Conservation (phyloP, 2,797 vertebrate genomes). For the Trematomus bernacchii region DNA sequence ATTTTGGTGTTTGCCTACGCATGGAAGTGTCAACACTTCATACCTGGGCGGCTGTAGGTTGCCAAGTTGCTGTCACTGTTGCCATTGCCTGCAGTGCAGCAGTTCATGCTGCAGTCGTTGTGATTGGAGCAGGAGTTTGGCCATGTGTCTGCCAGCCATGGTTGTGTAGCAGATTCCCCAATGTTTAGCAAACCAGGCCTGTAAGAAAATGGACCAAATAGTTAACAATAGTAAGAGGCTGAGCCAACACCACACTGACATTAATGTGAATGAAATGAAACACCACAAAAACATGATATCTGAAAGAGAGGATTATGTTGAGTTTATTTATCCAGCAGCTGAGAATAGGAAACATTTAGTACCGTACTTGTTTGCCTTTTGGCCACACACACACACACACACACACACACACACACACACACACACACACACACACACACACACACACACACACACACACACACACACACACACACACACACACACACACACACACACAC, state of each 20-base stretch:
- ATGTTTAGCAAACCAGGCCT: conserved; percentile 98
- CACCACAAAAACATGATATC: conserved; percentile 64
- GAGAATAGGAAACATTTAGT: conserved; percentile 66
- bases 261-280: conserved; percentile 67
- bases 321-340: conserved; percentile 69
- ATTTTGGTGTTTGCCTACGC: conserved; percentile 34
- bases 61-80: conserved; percentile 98
- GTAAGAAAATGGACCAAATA: conserved; percentile 38
- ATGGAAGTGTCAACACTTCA: conserved; percentile 48
- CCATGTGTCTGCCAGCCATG: conserved; percentile 99
- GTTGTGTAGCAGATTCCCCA: conserved; percentile 93
- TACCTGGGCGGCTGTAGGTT: conserved; percentile 98
- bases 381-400: conserved; percentile 28
- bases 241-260: conserved; percentile 56
- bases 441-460: conserved; percentile 4
- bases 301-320: conserved; percentile 72
- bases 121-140: conserved; percentile 97
- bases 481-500: background rate
- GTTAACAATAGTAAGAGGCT: conserved; percentile 59
- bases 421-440: conserved; percentile 15
- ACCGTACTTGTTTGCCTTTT: conserved; percentile 60
- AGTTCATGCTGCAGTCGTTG: conserved; percentile 98
- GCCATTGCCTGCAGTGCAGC: conserved; percentile 95
- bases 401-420: conserved; percentile 15
- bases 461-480: conserved; percentile 3